Evolutionary conservation across 1,140 invertebrate species (phyloP), one percentile per base, ranked within the genome.

Genomic region (Drosophila pseudoananassae): DNA sequence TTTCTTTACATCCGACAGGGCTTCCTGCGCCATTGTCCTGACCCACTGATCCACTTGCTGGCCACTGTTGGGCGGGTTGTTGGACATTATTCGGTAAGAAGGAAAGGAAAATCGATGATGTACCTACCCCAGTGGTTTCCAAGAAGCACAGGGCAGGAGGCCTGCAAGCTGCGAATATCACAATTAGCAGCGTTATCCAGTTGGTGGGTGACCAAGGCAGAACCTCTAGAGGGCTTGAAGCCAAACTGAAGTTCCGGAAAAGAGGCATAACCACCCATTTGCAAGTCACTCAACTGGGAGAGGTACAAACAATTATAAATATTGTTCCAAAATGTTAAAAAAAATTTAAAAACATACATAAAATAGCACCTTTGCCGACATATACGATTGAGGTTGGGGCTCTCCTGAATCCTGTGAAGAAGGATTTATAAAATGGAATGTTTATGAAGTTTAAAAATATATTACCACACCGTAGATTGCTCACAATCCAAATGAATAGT

Each of bases 131-230:
- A 99, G 93, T 99, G 99, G 4, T 96, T 96, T 57, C 98, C 98
- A 8, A 97, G 94, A 9, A 99, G 94, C 46, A 99, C 98, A 12
- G 98, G 98, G 92, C 98, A 99, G 25, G 97, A 98, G 33, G 98
- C 98, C 93, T 99, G 98, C 65, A 98, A 93, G 1, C 98, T 99
- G 64, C 94, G 93, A 56, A 95, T 94, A 93, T 99, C 97, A 33
- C 98, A 98, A 63, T 98, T 95, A 10, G 97, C 98, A 85, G 94
- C 97, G 17, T 95, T 94, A 91, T 97, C 95, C 58, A 99, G 92
- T 93, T 99, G 99, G 91, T 96, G 95, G 98, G 98, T 99, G 92
- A 99, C 97, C 8, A 97, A 96, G 27, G 98, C 98, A 8, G 96
- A 94, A 15, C 97, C 96, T 91, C 97, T 97, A 85, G 94, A 94